Conservation (phyloP, 2,797 vertebrate genomes). For the Sphenopsis melanotis region DNA sequence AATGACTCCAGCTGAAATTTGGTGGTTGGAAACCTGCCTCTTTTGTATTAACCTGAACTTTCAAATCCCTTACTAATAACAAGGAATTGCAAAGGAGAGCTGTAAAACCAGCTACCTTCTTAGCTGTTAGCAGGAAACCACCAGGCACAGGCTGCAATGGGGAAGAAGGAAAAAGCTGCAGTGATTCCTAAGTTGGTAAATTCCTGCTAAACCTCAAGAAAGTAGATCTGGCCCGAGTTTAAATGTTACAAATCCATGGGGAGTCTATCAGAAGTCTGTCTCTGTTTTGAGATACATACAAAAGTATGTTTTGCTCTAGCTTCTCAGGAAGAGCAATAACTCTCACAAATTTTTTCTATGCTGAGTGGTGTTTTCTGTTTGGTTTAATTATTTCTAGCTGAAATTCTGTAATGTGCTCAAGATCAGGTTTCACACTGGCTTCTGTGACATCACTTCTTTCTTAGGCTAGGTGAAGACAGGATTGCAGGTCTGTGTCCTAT, state of each 20-base stretch:
- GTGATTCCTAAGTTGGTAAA: not conserved
- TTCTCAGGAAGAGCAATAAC: not conserved
- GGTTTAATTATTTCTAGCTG: not conserved
- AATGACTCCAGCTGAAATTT: not conserved
- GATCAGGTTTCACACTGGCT: not conserved
- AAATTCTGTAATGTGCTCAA: not conserved
- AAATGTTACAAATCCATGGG: not conserved
- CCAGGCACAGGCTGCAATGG: not conserved
- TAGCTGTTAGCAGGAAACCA: not conserved
- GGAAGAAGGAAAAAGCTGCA: not conserved
- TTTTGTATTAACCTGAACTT: not conserved
- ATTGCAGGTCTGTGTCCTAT: not conserved
- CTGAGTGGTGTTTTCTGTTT: not conserved
- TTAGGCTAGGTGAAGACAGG: not conserved
- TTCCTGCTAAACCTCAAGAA: not conserved
- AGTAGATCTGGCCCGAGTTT: not conserved
- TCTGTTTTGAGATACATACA: not conserved
- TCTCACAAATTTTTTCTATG: not conserved
- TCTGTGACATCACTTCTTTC: not conserved
- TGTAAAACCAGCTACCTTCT: not conserved
- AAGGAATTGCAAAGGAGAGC: not conserved
- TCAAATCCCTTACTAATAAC: not conserved
- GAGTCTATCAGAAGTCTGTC: not conserved
- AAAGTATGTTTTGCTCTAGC: not conserved
- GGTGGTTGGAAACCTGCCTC: not conserved